These are phyloP conservation scores for Enchytraeus crypticus DNA, from an alignment of 2,888 invertebrate species.

Conservation along the genomic window DNA sequence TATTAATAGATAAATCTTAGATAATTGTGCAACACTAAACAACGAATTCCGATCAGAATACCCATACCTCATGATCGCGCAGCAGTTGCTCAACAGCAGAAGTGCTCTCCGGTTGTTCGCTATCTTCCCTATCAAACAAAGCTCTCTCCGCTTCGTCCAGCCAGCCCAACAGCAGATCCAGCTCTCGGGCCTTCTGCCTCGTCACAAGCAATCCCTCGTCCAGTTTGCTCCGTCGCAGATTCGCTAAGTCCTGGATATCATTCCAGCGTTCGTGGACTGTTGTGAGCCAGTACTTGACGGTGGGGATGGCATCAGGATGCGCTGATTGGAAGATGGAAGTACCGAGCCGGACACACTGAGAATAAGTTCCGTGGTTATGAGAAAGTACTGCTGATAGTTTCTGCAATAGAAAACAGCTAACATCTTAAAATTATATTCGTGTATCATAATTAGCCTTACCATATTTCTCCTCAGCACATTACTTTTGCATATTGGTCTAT, in stretches of 20 bases:
- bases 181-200: slow-evolving; percentile 72
- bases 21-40: no score
- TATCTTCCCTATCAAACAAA: slow-evolving; percentile 69
- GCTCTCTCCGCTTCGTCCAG: slow-evolving; percentile 77
- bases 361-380: no score
- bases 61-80: slow-evolving; percentile 46
- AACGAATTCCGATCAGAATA: no score
- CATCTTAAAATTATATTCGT: no score
- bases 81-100: slow-evolving; percentile 63
- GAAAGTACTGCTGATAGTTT: no score
- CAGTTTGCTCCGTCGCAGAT: slow-evolving; percentile 58
- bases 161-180: slow-evolving; percentile 92
- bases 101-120: slow-evolving; percentile 82
- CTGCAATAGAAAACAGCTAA: no score
- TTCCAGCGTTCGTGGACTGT: slow-evolving; percentile 65
- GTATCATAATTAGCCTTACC: no score
- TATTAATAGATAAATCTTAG: no score
- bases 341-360: slow-evolving; percentile 62
- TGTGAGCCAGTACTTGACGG: slow-evolving; percentile 97
- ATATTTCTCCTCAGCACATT: no score
- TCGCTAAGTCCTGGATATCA: slow-evolving; percentile 74
- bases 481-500: no score
- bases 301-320: slow-evolving; percentile 87
- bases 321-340: slow-evolving; percentile 79
- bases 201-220: slow-evolving; percentile 70